Percentiles rank a stretch among this genome's conserved stretches.
Conservation (phyloP, 2,888 invertebrate genomes). For the Dinocampus coccinellae region DNA sequence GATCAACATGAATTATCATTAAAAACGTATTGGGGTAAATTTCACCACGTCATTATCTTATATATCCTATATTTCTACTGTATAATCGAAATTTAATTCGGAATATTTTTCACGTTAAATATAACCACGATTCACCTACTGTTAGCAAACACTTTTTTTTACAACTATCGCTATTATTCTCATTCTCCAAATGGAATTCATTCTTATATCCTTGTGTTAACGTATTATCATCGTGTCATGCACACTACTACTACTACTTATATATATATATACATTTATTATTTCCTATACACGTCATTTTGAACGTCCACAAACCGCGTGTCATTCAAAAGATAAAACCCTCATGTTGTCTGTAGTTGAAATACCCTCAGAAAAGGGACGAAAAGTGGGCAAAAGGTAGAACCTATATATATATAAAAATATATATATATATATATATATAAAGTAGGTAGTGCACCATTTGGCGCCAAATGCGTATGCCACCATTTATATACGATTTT, state of each 20-base stretch:
- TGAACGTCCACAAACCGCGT: neutral
- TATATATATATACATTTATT: no score
- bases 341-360: neutral
- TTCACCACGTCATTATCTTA: conserved; percentile 15
- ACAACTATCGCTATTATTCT: neutral
- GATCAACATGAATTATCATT: conserved; percentile 31
- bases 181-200: neutral
- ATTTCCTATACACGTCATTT: neutral
- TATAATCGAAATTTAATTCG: conserved; percentile 56
- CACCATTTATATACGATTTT: conserved; percentile 66
- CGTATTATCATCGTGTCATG: neutral
- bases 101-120: conserved; percentile 46
- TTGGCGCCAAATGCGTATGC: conserved; percentile 38
- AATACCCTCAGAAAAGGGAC: neutral
- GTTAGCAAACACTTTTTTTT: neutral
- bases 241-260: neutral
- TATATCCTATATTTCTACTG: neutral
- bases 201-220: neutral
- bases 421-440: neutral
- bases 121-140: conserved; percentile 13
- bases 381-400: neutral
- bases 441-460: neutral
- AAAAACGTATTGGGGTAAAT: conserved; percentile 21
- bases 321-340: neutral
- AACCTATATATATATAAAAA: neutral